These are phyloP conservation scores for Hylyphantes graminicola DNA, from an alignment of 1,140 invertebrate genomes.

Conservation along the genomic window DNA sequence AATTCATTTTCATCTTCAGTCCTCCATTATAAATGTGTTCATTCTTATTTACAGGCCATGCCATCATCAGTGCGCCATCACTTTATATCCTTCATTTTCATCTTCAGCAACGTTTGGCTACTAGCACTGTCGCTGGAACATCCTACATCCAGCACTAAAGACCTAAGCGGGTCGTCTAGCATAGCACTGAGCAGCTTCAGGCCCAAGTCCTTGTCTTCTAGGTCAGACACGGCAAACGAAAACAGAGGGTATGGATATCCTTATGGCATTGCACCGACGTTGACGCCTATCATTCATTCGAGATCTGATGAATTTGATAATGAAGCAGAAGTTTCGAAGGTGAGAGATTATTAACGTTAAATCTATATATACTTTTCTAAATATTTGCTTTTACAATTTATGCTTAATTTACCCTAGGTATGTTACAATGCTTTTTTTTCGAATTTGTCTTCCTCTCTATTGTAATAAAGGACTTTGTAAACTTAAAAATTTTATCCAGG, in stretches of 20 bases:
- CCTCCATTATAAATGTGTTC: no score
- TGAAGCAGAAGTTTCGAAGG: constrained; percentile 7
- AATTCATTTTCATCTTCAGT: no score
- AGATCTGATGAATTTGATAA: constrained; percentile 32
- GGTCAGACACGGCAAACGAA: not conserved
- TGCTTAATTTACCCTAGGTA: no score
- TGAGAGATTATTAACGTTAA: not conserved
- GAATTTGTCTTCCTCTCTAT: no score
- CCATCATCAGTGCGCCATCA: not conserved
- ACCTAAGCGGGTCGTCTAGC: constrained; percentile 6
- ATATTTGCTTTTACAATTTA: no score
- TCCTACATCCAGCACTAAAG: not conserved
- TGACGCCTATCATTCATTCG: constrained; percentile 8
- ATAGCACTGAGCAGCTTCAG: constrained; percentile 13
- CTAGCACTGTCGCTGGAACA: not conserved
- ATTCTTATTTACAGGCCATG: no score
- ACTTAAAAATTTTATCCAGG: no score
- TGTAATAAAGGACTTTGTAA: no score
- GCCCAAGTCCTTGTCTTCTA: not conserved
- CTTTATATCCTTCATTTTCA: not conserved
- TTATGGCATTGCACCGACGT: constrained; percentile 23
- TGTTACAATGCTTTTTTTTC: no score
- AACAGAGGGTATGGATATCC: constrained; percentile 29
- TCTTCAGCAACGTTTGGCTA: not conserved
- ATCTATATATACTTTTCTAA: no score